phyloP scores from a whole-genome alignment of 1,140 invertebrate species.

The Drosophila repletoides region DNA sequence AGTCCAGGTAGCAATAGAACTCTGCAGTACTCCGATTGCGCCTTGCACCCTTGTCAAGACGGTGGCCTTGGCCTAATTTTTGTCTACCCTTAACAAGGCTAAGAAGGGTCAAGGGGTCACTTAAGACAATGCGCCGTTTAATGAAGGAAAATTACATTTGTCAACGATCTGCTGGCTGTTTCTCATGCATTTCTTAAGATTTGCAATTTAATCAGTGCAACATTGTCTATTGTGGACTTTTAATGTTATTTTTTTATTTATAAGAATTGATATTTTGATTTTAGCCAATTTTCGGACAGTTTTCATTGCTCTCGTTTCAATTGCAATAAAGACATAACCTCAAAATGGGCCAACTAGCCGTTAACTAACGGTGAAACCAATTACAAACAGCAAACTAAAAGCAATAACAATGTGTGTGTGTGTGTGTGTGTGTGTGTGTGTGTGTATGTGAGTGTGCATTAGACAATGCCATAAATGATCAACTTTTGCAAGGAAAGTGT shows the following conservation, averaged over 20 bases:
- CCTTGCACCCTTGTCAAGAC: conserved; percentile 45
- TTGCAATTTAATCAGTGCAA: conserved; percentile 62
- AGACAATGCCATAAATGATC: conserved; percentile 45
- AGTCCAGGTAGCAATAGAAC: not conserved
- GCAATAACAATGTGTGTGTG: conserved; percentile 32
- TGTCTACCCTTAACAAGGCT: conserved; percentile 50
- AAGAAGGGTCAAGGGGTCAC: conserved; percentile 70
- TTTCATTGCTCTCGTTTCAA: conserved; percentile 26
- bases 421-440: not conserved
- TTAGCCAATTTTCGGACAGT: conserved; percentile 10
- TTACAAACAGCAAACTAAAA: conserved; percentile 11
- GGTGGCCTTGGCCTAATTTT: conserved; percentile 62
- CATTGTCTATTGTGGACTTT: conserved; percentile 43
- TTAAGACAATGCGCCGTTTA: conserved; percentile 57
- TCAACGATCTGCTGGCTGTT: conserved; percentile 50
- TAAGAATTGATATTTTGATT: conserved; percentile 23
- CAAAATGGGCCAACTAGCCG: conserved; percentile 18
- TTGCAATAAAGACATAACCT: conserved; percentile 22
- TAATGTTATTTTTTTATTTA: no score
- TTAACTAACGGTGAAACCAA: conserved; percentile 18
- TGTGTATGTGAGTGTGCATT: not conserved
- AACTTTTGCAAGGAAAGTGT: conserved; percentile 69
- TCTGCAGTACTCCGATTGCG: conserved; percentile 25
- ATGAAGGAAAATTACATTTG: conserved; percentile 57
- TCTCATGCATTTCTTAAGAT: conserved; percentile 40